A percentile compares a stretch with the other conserved stretches of the same genome.
These are phyloP conservation scores for Uropetala carovei DNA, from an alignment of 2,888 invertebrate genomes.

Conservation along the genomic window DNA sequence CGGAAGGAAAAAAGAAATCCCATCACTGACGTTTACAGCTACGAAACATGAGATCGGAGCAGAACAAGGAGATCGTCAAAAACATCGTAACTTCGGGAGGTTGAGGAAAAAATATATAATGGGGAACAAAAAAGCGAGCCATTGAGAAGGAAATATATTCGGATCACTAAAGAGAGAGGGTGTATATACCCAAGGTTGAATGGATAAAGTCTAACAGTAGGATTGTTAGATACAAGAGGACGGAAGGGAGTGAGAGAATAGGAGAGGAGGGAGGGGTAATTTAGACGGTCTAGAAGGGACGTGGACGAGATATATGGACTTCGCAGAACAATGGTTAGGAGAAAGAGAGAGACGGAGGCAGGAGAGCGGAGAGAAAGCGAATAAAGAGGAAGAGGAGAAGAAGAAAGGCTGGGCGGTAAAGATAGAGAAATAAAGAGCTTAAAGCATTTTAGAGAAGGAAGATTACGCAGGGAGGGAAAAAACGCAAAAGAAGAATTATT, in stretches of 20 bases:
- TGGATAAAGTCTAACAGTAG: neutral
- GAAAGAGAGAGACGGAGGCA: neutral
- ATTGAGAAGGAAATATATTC: slow-evolving; percentile 4
- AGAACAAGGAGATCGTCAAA: neutral
- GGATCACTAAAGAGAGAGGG: slow-evolving; percentile 2
- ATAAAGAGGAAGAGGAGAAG: neutral
- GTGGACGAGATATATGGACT: slow-evolving; percentile 17
- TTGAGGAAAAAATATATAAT: neutral
- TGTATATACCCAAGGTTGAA: neutral
- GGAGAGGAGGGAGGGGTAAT: neutral
- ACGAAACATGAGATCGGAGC: neutral
- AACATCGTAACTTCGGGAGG: neutral
- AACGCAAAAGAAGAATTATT: no score
- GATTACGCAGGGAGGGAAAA: no score
- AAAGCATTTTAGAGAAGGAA: no score
- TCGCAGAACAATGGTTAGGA: no score
- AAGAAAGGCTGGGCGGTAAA: neutral
- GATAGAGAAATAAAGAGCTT: neutral
- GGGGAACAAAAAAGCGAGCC: neutral
- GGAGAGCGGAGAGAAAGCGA: neutral
- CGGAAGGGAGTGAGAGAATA: neutral
- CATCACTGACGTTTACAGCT: neutral
- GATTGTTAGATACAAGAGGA: neutral
- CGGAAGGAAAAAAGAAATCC: neutral
- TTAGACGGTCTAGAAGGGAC: neutral